phyloP scores from a whole-genome alignment of 2,797 vertebrate genomes.

The Labeo calbasu region DNA sequence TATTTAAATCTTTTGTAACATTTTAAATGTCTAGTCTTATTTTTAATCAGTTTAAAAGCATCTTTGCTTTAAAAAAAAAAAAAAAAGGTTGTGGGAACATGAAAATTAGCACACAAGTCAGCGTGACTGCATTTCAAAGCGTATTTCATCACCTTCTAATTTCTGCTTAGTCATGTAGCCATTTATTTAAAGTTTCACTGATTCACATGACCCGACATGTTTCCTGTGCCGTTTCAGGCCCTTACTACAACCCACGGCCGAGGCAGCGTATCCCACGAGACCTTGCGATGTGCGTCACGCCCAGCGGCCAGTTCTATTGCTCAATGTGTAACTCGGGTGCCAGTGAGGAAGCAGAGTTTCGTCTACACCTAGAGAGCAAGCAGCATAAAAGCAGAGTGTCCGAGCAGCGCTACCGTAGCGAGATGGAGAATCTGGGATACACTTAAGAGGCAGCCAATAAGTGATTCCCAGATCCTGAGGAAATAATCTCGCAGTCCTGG shows the following conservation, averaged over 20 bases:
- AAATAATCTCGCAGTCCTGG: slow-evolving; percentile 26
- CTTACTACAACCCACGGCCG: slow-evolving; percentile 94
- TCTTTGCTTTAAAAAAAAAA: not conserved
- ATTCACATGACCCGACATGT: slow-evolving; percentile 1
- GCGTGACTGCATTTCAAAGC: not conserved
- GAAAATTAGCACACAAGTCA: not conserved
- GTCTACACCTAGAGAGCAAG: slow-evolving; percentile 97
- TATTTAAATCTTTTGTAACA: no score
- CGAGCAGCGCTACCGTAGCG: slow-evolving; percentile 91
- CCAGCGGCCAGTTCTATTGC: slow-evolving; percentile 98
- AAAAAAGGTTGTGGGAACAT: not conserved
- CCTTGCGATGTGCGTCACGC: slow-evolving; percentile 97
- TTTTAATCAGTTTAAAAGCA: not conserved
- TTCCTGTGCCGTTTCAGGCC: slow-evolving; percentile 76
- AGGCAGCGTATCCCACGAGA: slow-evolving; percentile 95
- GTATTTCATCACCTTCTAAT: slow-evolving; percentile 13
- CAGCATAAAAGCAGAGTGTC: slow-evolving; percentile 98
- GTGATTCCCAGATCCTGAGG: not conserved
- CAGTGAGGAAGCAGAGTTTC: slow-evolving; percentile 92
- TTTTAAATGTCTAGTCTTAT: not conserved
- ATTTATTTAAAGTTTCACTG: not conserved
- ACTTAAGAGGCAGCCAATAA: slow-evolving; percentile 74
- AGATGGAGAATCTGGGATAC: slow-evolving; percentile 98
- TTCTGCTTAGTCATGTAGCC: not conserved
- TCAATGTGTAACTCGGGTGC: slow-evolving; percentile 98